Base-by-base conservation (phyloP, 2,113 vertebrate species). In the Sardina pilchardus region DNA sequence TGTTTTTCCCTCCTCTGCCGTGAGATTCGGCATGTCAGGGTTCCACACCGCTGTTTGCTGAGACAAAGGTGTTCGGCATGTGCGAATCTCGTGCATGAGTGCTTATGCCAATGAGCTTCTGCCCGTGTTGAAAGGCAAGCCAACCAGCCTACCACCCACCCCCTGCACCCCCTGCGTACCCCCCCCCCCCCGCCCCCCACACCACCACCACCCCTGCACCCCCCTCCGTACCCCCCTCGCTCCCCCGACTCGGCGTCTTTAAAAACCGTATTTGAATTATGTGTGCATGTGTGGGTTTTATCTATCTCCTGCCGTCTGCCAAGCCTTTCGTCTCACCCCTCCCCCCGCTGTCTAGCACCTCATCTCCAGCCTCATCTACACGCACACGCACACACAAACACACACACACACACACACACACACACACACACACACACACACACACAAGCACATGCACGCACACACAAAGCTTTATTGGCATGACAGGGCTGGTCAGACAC, bases 381-480 rank as follows among this genome's bases (percentile, higher is more conserved):
- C 93, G 93, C 91, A 67, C 16, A 84, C 83, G 44, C 82, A 75
- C 48, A 92, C 93, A 93, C 93, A 94, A 91, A 92, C 93, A 93
- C 93, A 94, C 91, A 92, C 93, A 93, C 93, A 94, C 91, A 92
- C 93, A 93, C 93, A 94, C 91, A 92, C 93, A 93, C 93, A 94
- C 91, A 92, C 93, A 93, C 93, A 94, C 91, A 92, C 93, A 94
- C 91, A 92, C 93, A 93, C 93, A 94, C 91, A 91, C 93, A 93
- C 93, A 94, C 91, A 92, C 93, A 93, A 93, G 93, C 91, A 92
- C 93, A 93, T 93, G 93, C 91, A 91, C 93, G 92, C 93, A 94
- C 91, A 92, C 91, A 75, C 44, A 47, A 83, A 82, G 91, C 92
- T 90, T 92, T 91, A 93, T 94, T 94, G 93, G 93, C 87, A 67